Conservation (phyloP, 2,888 invertebrate genomes). For the Thecocarcelia acutangulata region DNA sequence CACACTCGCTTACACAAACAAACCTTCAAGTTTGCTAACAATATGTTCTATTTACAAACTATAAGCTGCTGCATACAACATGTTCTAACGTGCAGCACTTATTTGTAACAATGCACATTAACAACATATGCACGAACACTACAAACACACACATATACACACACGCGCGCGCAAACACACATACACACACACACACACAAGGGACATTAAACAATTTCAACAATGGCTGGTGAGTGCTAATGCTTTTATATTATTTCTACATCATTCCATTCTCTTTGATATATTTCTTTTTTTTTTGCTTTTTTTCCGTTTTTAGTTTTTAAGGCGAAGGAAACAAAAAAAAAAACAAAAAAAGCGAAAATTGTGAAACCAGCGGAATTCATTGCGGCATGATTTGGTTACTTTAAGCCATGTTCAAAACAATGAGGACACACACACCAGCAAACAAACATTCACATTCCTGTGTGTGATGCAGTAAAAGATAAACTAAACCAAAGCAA, state of each 20-base stretch:
- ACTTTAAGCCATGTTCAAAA: conserved; percentile 56
- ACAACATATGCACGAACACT: neutral
- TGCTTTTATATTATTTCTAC: conserved; percentile 11
- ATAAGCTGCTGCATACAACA: conserved; percentile 21
- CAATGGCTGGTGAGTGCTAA: conserved; percentile 35
- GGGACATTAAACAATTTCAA: conserved; percentile 21
- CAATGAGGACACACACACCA: conserved; percentile 49
- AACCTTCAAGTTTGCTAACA: neutral
- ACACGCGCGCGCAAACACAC: neutral
- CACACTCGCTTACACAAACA: neutral
- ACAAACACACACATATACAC: conserved; percentile 6
- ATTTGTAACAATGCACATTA: conserved; percentile 24
- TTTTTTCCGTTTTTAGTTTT: too few relatives aligned
- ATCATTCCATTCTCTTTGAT: neutral
- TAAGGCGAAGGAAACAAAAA: too few relatives aligned
- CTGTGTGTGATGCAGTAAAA: neutral
- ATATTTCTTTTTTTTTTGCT: too few relatives aligned
- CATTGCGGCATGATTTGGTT: conserved; percentile 51
- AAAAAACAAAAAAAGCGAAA: neutral
- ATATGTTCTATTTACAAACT: conserved; percentile 28
- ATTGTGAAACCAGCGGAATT: conserved; percentile 20
- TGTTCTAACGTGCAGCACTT: neutral
- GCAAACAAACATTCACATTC: neutral
- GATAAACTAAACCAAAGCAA: neutral
- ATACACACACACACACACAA: neutral